phyloP scores from a whole-genome alignment of 2,797 vertebrate genomes.

The Alauda arvensis region DNA sequence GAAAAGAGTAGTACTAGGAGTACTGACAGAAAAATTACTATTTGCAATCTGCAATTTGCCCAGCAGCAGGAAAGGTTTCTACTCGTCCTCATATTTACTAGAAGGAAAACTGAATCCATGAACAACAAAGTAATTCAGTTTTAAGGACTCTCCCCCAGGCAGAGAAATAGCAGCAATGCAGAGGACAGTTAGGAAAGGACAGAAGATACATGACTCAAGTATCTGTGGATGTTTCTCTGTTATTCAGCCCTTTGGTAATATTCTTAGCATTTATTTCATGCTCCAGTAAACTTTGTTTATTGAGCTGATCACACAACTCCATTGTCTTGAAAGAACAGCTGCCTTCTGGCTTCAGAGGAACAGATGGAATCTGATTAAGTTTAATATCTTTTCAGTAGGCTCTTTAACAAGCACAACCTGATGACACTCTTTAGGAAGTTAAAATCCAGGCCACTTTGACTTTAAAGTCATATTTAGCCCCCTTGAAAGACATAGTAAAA shows the following conservation, averaged over 20 bases:
- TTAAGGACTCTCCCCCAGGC: neutral
- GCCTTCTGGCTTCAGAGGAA: neutral
- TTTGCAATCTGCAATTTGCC: neutral
- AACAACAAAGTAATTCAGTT: neutral
- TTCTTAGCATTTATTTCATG: conserved; percentile 3
- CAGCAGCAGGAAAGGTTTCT: neutral
- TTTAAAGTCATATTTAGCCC: neutral
- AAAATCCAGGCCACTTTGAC: neutral
- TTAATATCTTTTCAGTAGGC: neutral
- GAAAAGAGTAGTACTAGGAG: neutral
- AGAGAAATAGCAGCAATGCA: neutral
- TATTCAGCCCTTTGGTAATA: neutral
- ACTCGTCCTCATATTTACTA: neutral
- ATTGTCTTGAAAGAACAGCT: neutral
- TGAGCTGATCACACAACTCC: neutral
- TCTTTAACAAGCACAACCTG: neutral
- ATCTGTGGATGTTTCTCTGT: neutral
- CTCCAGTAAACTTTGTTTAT: conserved; percentile 24
- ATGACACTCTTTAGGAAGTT: neutral
- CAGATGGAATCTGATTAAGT: neutral
- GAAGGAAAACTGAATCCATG: neutral
- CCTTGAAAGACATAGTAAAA: neutral
- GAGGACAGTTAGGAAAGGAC: neutral
- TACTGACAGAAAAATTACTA: neutral
- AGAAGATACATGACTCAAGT: neutral